Evolutionary conservation across 2,797 vertebrate species (phyloP).

Genomic region (Sebastes dallii): DNA sequence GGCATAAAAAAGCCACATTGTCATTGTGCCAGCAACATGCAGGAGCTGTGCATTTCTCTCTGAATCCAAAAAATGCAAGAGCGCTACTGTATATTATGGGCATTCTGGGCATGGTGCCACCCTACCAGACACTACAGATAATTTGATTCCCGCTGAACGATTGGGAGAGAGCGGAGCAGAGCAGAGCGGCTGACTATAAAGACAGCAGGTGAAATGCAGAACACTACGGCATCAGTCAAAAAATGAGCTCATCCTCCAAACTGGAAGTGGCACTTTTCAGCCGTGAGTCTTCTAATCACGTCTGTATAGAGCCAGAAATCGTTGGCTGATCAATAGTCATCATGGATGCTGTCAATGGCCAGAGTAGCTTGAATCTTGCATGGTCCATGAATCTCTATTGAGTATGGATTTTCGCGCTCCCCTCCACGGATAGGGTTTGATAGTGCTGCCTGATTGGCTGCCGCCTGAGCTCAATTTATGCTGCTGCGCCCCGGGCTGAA

Average conservation of each 20-base stretch:
- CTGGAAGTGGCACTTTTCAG: constrained; percentile 79
- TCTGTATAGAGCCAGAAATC: constrained; percentile 72
- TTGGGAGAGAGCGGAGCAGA: constrained; percentile 40
- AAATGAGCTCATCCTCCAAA: constrained; percentile 79
- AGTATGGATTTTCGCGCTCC: constrained; percentile 73
- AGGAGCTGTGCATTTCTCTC: constrained; percentile 47
- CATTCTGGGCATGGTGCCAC: constrained; percentile 72
- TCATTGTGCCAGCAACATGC: constrained; percentile 39
- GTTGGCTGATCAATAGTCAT: constrained; percentile 80
- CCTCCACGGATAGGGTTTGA: constrained; percentile 56
- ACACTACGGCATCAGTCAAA: constrained; percentile 62
- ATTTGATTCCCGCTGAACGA: constrained; percentile 71
- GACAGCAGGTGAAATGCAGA: constrained; percentile 66
- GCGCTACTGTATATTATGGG: constrained; percentile 60
- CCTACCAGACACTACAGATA: constrained; percentile 72
- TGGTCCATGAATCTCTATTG: constrained; percentile 80
- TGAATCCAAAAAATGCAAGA: constrained; percentile 59
- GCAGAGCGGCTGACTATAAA: constrained; percentile 56
- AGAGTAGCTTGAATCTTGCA: constrained; percentile 74
- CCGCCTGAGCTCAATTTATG: constrained; percentile 70
- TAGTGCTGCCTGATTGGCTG: constrained; percentile 74
- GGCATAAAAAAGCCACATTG: constrained; percentile 39
- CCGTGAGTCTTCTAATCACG: constrained; percentile 75
- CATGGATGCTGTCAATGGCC: constrained; percentile 75
- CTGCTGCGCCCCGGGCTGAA: constrained; percentile 75